phyloP scores from a whole-genome alignment of 2,797 vertebrate species.

The Mico argentatus region DNA sequence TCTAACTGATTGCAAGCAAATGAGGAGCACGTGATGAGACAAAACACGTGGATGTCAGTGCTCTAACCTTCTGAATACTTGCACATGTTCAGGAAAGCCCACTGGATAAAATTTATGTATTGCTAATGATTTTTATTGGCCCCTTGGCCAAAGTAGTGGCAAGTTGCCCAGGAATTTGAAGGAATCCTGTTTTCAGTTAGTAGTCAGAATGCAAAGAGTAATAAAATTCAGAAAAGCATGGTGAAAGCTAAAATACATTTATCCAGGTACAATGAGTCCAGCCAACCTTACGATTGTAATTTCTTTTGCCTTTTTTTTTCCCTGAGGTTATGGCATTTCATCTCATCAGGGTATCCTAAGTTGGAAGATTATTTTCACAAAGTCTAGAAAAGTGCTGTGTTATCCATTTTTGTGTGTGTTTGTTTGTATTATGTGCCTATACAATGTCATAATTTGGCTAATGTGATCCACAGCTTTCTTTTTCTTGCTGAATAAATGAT shows the following conservation, averaged over 20 bases:
- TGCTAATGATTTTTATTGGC: constrained; percentile 88
- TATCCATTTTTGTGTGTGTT: not conserved
- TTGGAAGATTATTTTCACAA: not conserved
- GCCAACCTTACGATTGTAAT: not conserved
- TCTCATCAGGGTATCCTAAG: not conserved
- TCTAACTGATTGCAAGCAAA: constrained; percentile 44
- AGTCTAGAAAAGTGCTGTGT: not conserved
- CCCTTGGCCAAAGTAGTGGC: constrained; percentile 82
- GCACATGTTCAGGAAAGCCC: constrained; percentile 87
- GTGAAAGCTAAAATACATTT: constrained; percentile 66
- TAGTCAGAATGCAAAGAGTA: constrained; percentile 76
- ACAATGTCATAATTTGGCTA: not conserved
- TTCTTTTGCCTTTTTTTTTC: constrained; percentile 30
- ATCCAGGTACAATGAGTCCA: constrained; percentile 51
- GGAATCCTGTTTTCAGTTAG: constrained; percentile 83
- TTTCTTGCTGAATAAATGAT: constrained; percentile 37
- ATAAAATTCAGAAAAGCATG: constrained; percentile 76
- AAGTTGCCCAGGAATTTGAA: constrained; percentile 84
- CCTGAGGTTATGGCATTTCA: not conserved
- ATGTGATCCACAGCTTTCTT: constrained; percentile 17
- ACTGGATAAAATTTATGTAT: constrained; percentile 88
- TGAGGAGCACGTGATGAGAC: constrained; percentile 62
- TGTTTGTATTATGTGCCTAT: not conserved
- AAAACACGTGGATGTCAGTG: constrained; percentile 76
- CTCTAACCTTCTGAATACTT: constrained; percentile 82